Evolutionary conservation across 92 coral and sea anemone genomes (phyloP), one percentile per base, ranked within the genome.

Genomic region (Scolanthus callimorphus): DNA sequence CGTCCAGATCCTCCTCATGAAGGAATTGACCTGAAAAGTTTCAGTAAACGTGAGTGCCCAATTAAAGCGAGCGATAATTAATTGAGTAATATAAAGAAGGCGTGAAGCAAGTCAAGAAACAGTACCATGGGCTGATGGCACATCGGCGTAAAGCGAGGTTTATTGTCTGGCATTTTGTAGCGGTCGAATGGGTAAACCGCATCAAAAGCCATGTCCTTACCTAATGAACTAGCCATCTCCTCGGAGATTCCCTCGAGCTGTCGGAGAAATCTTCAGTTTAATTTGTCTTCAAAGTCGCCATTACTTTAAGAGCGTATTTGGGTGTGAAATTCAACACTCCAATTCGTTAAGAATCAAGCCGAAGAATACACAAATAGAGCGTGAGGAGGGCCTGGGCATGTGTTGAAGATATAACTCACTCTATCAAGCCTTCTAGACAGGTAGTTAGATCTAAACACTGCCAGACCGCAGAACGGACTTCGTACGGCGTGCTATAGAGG

Each of bases 211-310:
- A 55, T 56, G 67, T 24, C n/a, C 81, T 81, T 85, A 94, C 99
- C 99, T 81, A 94, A 71, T 70, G 96, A 81, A 76, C 99, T 94
- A 52, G 99, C 99, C 99, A 94, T 94, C n/a, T n/a, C 79, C 39
- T 79, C 46, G 52, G 41, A 34, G 41, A 6, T 34, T n/a, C n/a
- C n/a, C n/a, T n/a, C n/a, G n/a, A n/a, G n/a, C n/a, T n/a, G n/a
- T n/a, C n/a, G n/a, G n/a, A n/a, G n/a, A n/a, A n/a, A n/a, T n/a
- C n/a, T n/a, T n/a, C n/a, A n/a, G n/a, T n/a, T 34, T 46, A 46
- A 46, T 46, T 10, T 46, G 52, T 46, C 52, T 20, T 46, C 52
- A 19, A 10, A 4, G 8, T 46, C 52, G 23, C 17, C 52, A 46
- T 46, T 57, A 55, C 47, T 20, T 68, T 51, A 25, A 44, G 69